Conservation (phyloP, 2,888 invertebrate species). For the Lumbricus terrestris region DNA sequence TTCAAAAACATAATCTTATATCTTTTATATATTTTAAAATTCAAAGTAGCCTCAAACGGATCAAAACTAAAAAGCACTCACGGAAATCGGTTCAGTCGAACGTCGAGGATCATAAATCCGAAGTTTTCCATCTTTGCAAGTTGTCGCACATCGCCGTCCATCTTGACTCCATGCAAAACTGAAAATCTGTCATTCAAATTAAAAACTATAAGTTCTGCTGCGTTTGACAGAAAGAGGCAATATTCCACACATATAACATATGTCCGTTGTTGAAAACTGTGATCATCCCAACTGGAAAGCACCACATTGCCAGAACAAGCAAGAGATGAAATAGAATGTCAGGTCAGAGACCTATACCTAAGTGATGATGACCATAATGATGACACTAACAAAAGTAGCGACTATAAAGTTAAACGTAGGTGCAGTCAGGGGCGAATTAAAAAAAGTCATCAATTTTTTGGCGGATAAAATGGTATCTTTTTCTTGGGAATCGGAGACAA, state of each 20-base stretch:
- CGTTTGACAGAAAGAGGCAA: background rate
- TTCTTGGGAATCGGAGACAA: too few relatives aligned
- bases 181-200: constrained; percentile 68
- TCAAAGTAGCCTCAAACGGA: background rate
- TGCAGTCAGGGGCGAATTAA: too few relatives aligned
- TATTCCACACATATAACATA: background rate
- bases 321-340: background rate
- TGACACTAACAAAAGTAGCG: background rate
- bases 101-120: constrained; percentile 79
- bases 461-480: too few relatives aligned
- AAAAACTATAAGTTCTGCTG: constrained; percentile 9
- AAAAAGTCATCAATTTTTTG: too few relatives aligned
- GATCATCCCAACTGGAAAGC: background rate
- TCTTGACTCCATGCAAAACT: constrained; percentile 90
- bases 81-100: constrained; percentile 67
- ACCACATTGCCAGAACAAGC: background rate
- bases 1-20: background rate
- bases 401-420: background rate
- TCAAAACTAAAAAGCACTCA: constrained; percentile 36
- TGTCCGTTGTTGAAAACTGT: background rate
- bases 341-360: background rate
- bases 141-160: constrained; percentile 80
- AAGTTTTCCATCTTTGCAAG: constrained; percentile 84
- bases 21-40: background rate
- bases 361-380: background rate